Conservation (phyloP, 1,140 invertebrate species). For the Apis florea region DNA sequence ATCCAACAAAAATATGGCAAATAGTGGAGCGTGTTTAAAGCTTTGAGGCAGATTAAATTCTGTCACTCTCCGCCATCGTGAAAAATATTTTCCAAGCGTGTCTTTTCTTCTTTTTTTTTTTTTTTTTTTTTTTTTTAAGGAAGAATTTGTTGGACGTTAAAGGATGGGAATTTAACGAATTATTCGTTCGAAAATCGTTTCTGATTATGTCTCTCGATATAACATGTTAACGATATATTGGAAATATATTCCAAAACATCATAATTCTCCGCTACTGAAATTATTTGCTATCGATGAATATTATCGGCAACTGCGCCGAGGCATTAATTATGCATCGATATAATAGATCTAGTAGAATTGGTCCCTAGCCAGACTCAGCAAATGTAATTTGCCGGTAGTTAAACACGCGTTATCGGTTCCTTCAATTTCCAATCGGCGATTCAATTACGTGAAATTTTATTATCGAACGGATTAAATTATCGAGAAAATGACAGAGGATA, state of each 20-base stretch:
- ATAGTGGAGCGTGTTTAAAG: neutral
- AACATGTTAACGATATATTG: neutral
- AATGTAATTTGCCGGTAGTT: conserved; percentile 45
- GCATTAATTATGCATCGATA: conserved; percentile 35
- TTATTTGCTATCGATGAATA: conserved; percentile 2
- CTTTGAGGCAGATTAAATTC: neutral
- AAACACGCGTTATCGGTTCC: neutral
- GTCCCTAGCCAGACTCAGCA: conserved; percentile 31
- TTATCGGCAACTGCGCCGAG: neutral
- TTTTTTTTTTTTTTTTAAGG: too few species aligned
- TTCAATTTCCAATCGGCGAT: conserved; percentile 5
- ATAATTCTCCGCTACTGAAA: conserved; percentile 3
- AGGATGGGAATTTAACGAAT: too few species aligned
- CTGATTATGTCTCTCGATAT: too few species aligned
- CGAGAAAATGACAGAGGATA: neutral
- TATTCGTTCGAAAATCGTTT: too few species aligned
- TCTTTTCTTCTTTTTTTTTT: too few species aligned
- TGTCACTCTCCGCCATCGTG: too few species aligned
- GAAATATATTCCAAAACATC: neutral
- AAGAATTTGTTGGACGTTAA: neutral
- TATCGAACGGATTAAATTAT: too few species aligned
- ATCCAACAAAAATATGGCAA: neutral
- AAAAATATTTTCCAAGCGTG: neutral
- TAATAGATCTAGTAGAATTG: conserved; percentile 37
- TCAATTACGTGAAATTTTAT: neutral